These are phyloP conservation scores for Dasypogon diadema DNA, from an alignment of 2,888 invertebrate species.

Conservation along the genomic window DNA sequence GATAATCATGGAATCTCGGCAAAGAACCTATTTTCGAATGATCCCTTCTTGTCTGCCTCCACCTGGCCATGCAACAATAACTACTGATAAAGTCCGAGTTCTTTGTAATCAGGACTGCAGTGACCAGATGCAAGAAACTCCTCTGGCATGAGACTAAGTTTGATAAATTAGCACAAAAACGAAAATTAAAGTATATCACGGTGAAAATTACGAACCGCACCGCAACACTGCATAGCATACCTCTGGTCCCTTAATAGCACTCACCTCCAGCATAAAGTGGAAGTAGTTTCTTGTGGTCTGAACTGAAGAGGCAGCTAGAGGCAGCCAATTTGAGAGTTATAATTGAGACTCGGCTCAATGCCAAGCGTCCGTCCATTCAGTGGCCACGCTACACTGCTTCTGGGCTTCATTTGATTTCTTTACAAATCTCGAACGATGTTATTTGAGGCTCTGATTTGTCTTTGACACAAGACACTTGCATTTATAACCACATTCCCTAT, in stretches of 20 bases:
- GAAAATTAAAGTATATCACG: conserved; percentile 31
- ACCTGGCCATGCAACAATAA: conserved; percentile 11
- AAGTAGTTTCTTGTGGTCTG: background rate
- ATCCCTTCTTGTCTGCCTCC: background rate
- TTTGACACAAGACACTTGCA: conserved; percentile 9
- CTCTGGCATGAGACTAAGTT: conserved; percentile 13
- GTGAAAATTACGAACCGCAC: conserved; percentile 10
- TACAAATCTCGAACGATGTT: background rate
- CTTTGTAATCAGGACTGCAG: background rate
- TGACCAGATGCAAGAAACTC: background rate
- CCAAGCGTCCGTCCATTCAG: background rate
- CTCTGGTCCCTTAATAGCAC: background rate
- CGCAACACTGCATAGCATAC: conserved; percentile 10
- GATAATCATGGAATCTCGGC: conserved; percentile 20
- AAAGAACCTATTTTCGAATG: conserved; percentile 5
- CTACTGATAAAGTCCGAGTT: conserved; percentile 26
- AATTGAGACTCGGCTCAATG: conserved; percentile 26
- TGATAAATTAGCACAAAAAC: conserved; percentile 19
- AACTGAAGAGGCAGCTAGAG: background rate
- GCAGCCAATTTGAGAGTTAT: background rate
- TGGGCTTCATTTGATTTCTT: conserved; percentile 21
- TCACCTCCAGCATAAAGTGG: conserved; percentile 18
- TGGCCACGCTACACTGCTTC: conserved; percentile 12
- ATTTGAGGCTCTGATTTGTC: conserved; percentile 23
- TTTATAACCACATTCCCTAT: background rate